Percentiles rank a stretch among this genome's conserved stretches.
Evolutionary conservation across 2,888 invertebrate species (phyloP).

Genomic region (Ormyrus rosae): DNA sequence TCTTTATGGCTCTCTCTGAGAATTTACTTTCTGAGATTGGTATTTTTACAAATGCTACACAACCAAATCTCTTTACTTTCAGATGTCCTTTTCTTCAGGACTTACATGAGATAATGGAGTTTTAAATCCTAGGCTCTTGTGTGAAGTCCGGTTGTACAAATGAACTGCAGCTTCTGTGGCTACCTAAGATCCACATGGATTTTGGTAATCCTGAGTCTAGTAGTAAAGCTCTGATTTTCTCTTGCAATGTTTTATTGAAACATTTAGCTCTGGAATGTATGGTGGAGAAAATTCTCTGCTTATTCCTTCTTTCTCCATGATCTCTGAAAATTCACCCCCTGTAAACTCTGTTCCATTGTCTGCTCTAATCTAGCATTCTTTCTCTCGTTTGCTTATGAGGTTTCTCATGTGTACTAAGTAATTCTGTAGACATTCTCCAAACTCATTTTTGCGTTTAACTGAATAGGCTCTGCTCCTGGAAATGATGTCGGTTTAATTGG

Average conservation of each 20-base stretch:
- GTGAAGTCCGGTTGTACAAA: background rate
- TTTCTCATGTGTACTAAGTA: too few species aligned
- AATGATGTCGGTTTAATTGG: too few species aligned
- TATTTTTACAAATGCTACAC: background rate
- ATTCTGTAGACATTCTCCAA: too few species aligned
- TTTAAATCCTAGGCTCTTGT: background rate
- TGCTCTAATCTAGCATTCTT: constrained; percentile 55
- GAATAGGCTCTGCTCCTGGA: too few species aligned
- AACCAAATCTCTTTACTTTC: background rate
- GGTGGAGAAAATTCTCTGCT: constrained; percentile 21
- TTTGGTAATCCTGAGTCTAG: constrained; percentile 47
- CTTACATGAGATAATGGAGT: background rate
- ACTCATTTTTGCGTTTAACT: too few species aligned
- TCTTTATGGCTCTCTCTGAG: background rate
- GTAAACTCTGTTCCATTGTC: constrained; percentile 55
- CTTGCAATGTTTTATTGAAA: constrained; percentile 48
- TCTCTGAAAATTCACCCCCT: constrained; percentile 39
- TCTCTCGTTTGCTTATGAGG: too few species aligned
- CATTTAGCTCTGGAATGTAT: constrained; percentile 48
- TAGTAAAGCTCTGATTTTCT: constrained; percentile 44
- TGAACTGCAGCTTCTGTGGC: constrained; percentile 48
- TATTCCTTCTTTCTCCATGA: constrained; percentile 30
- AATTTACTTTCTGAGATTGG: too few species aligned
- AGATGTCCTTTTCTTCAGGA: background rate
- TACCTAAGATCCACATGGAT: constrained; percentile 55